Evolutionary conservation across 2,797 vertebrate genomes (phyloP).

Genomic region (Morus bassanus): DNA sequence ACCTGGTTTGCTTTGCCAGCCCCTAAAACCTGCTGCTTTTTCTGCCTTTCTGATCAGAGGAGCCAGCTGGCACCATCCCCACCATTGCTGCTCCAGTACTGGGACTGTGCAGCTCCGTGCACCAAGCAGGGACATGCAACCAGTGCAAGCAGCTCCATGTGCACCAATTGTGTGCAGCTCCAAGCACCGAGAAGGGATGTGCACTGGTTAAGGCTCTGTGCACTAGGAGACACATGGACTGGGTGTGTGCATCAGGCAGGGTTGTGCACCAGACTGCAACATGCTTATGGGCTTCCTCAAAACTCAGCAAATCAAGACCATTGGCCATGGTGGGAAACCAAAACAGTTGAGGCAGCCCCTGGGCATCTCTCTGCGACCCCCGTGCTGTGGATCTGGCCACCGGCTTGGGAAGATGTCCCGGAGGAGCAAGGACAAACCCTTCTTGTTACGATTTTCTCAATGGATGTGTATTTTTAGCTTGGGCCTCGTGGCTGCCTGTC

Average conservation of each 20-base stretch:
- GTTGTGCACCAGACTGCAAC: fast-evolving
- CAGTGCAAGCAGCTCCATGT: not conserved
- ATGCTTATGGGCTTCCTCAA: fast-evolving
- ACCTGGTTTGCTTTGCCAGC: fast-evolving
- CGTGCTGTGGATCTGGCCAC: fast-evolving
- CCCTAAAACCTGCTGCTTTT: not conserved
- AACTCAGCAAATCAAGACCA: not conserved
- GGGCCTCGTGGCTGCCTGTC: not conserved
- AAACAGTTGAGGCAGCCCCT: fast-evolving
- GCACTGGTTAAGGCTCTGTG: no score
- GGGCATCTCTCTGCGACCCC: fast-evolving
- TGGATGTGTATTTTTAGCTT: slow-evolving; percentile 39
- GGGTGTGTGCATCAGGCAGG: fast-evolving
- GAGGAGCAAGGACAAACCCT: not conserved
- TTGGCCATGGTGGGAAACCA: fast-evolving
- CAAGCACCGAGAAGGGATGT: no score
- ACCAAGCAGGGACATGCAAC: not conserved
- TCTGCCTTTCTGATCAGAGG: not conserved
- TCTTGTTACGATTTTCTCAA: slow-evolving; percentile 7
- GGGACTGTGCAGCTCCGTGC: fast-evolving
- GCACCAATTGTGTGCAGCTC: no score
- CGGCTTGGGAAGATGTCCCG: not conserved
- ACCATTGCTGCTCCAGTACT: fast-evolving
- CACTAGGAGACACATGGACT: no score
- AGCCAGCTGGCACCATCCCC: not conserved